A percentile compares a stretch with the other conserved stretches of the same genome.
Evolutionary conservation across 2,797 vertebrate genomes (phyloP).

Genomic region (Rachycentron canadum): DNA sequence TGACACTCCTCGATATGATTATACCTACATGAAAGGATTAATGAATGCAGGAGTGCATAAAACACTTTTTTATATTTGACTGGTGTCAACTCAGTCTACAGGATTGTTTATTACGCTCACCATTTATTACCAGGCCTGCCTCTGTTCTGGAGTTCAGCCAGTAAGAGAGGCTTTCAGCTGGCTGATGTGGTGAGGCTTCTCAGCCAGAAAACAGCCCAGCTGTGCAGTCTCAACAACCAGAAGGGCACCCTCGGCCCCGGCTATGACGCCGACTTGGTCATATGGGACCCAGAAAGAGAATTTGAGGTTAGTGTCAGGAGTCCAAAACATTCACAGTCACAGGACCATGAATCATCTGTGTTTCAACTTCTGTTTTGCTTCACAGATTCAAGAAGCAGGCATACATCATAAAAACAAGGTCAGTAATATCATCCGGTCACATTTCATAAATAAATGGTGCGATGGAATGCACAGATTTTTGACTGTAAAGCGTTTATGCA

Average conservation of each 20-base stretch:
- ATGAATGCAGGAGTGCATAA: background rate
- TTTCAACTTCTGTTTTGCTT: conserved; percentile 16
- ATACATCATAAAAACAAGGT: conserved; percentile 90
- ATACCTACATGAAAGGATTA: background rate
- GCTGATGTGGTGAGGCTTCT: conserved; percentile 84
- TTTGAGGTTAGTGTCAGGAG: conserved; percentile 80
- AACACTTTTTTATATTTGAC: conserved; percentile 6
- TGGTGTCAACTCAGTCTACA: background rate
- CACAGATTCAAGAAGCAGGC: conserved; percentile 81
- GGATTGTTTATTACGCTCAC: background rate
- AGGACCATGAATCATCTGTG: background rate
- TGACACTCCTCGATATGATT: background rate
- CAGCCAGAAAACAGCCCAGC: conserved; percentile 84
- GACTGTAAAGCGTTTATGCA: conserved; percentile 57
- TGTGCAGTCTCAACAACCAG: conserved; percentile 82
- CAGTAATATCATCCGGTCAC: background rate
- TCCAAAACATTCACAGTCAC: background rate
- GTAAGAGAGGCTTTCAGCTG: conserved; percentile 84
- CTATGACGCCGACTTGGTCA: conserved; percentile 88
- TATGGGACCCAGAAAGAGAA: conserved; percentile 89
- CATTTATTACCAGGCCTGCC: conserved; percentile 80
- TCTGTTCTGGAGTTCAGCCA: conserved; percentile 89
- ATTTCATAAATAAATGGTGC: background rate
- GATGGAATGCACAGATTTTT: background rate
- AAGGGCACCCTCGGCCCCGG: conserved; percentile 86